Base-by-base conservation (phyloP, 2,888 invertebrate species). In the Strigamia crassipes region DNA sequence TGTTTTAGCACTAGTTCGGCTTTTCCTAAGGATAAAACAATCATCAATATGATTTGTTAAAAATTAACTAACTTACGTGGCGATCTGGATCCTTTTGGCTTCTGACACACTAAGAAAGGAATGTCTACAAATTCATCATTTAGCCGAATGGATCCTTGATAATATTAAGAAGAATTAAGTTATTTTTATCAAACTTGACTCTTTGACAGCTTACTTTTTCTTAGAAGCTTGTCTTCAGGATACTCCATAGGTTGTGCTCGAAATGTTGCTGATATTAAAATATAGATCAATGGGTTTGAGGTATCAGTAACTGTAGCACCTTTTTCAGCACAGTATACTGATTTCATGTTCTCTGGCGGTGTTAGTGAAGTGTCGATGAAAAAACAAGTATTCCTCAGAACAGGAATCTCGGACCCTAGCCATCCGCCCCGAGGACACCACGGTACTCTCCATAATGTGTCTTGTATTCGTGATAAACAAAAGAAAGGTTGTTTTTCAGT, bases 331-430 rank as follows among this genome's bases (percentile, higher is more conserved):
- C 61, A 61, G 23, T 61, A 21, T 8, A 12, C 21, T 42, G 61
- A 27, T 82, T 18, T 73, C 61, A 81, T 51, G 66, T 81, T 84
- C 82, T 12, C 83, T 90, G 92, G 91, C 18, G 91, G 91, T 82
- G 92, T 93, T 0, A 89, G 92, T n/a, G 92, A 93, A 85, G 96
- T 94, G 0, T 93, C 94, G 13, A 91, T 93, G 82, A 96, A 96
- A 84, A 92, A 93, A 85, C 95, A 98, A 88, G 99, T 99, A 99
- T 98, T 41, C 13, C 78, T 41, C 2, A 78, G n/a, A 13, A 10
- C 41, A 41, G 78, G 38, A 6, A 78, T 38, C n/a, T 78, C 78
- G 2, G 31, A 78, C 23, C 78, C 78, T 15, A 38, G 27, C 78
- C 78, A 78, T 6, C 78, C 78, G 1, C 41, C 78, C n/a, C 41